Evolutionary conservation across 2,888 invertebrate genomes (phyloP).

Genomic region (Tridacna crocea): DNA sequence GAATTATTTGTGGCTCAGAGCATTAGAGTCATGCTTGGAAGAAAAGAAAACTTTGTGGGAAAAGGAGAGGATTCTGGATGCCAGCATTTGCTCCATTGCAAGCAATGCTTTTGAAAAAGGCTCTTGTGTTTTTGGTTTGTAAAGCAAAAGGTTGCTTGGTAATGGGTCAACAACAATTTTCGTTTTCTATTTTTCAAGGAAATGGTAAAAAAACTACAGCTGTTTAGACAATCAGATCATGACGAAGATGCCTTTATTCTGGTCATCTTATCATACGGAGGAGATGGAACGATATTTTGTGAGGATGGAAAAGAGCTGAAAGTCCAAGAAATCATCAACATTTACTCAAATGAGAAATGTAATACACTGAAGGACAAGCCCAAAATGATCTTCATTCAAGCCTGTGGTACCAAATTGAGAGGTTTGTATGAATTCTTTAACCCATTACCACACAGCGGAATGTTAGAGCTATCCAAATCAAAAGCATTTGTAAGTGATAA

Average conservation of each 20-base stretch:
- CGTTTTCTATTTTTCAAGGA: constrained; percentile 22
- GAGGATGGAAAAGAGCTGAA: constrained; percentile 40
- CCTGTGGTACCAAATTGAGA: constrained; percentile 51
- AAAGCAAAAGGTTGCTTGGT: neutral
- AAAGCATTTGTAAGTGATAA: neutral
- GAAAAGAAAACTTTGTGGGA: neutral
- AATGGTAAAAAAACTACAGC: constrained; percentile 15
- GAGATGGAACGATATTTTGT: constrained; percentile 45
- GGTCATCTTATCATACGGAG: constrained; percentile 55
- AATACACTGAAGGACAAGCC: constrained; percentile 38
- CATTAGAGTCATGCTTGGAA: too few relatives aligned
- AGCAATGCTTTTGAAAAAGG: neutral
- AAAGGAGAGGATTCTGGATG: neutral
- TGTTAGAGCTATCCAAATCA: neutral
- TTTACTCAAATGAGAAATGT: constrained; percentile 48
- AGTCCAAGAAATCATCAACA: constrained; percentile 43
- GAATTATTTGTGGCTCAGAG: too few relatives aligned
- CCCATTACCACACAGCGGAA: neutral
- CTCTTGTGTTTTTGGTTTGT: too few relatives aligned
- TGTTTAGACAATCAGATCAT: constrained; percentile 27
- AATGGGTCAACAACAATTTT: neutral
- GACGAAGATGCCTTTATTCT: constrained; percentile 39
- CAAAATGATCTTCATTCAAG: constrained; percentile 54
- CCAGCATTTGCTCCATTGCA: neutral
- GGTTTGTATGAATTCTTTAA: constrained; percentile 13